Evolutionary conservation across 2,113 vertebrate genomes (phyloP), one percentile per base, ranked within the genome.

Genomic region (Cebidichthys violaceus): DNA sequence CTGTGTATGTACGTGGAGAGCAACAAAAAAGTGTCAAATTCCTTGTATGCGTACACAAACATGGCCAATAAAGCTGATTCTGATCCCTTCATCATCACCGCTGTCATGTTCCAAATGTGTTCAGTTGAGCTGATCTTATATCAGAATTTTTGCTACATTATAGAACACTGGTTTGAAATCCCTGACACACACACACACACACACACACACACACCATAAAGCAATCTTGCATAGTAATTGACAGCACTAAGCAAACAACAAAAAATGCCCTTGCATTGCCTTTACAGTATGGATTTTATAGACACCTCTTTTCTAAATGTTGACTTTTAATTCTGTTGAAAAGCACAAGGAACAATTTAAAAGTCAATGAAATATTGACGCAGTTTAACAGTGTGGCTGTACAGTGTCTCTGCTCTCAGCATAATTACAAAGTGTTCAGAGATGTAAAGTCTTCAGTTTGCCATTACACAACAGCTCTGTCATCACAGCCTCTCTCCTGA

Each of bases 381-480:
- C 47, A 71, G 41, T 37, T 45, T 55, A 55, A 55, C 31, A 20
- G 61, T 3, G 55, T 50, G 59, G 15, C 55, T 52, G 62, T 54
- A 1, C 2, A 4, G 9, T 17, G 33, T 72, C 61, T n/a, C 47
- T 70, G 64, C 66, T 52, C 24, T 75, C 37, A 45, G 22, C 14
- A 3, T 60, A 50, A 85, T 77, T 24, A 81, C 3, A 27, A 50
- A 70, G 67, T 22, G 54, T 13, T 71, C 57, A 17, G 41, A 17
- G 22, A 47, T 50, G 20, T 67, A 6, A 75, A 50, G 43, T 78
- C 29, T 47, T 52, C 62, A 67, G n/a, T n/a, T 39, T 77, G 52
- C 18, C 54, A 47, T 67, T 37, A 67, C 14, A 43, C 67, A 57
- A 78, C 65, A n/a, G 18, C 50, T 31, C n/a, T 20, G 39, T 22